Evolutionary conservation across 2,888 invertebrate genomes (phyloP).

Genomic region (Thereva unica): DNA sequence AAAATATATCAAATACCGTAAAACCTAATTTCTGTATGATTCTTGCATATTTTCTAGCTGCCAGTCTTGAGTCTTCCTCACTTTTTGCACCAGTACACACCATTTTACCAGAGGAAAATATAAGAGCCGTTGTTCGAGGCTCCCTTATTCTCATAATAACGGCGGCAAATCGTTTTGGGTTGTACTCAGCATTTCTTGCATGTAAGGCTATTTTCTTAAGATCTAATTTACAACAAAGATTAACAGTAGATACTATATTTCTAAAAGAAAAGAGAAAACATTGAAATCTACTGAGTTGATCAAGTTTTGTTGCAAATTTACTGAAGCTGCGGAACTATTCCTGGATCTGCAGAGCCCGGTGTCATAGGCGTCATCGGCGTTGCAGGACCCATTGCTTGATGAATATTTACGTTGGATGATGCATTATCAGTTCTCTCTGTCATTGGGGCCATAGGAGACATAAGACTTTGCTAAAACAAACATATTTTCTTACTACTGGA

Average conservation of each 20-base stretch:
- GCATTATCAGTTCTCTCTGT: constrained; percentile 53
- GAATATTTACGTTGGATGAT: constrained; percentile 53
- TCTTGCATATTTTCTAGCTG: constrained; percentile 80
- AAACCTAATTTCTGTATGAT: constrained; percentile 85
- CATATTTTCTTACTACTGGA: not conserved
- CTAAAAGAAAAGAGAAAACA: constrained; percentile 60
- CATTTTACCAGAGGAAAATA: constrained; percentile 83
- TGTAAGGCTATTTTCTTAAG: constrained; percentile 96
- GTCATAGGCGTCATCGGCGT: constrained; percentile 89
- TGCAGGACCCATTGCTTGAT: constrained; percentile 69
- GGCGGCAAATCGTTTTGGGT: constrained; percentile 98
- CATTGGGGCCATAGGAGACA: constrained; percentile 77
- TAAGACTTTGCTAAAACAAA: constrained; percentile 73
- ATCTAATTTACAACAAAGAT: constrained; percentile 91
- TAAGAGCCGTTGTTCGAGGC: constrained; percentile 78
- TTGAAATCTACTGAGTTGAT: not conserved
- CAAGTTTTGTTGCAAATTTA: constrained; percentile 28
- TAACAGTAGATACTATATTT: constrained; percentile 98
- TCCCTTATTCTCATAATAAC: constrained; percentile 96
- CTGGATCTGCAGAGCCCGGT: constrained; percentile 89
- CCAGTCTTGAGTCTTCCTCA: constrained; percentile 77
- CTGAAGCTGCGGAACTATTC: constrained; percentile 80
- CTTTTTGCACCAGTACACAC: constrained; percentile 84
- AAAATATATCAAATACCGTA: constrained; percentile 62
- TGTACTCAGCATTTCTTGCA: constrained; percentile 98